A percentile compares a stretch with the other conserved stretches of the same genome.
These are phyloP conservation scores for Deroptyus accipitrinus DNA, from an alignment of 2,113 vertebrate genomes.

Conservation along the genomic window DNA sequence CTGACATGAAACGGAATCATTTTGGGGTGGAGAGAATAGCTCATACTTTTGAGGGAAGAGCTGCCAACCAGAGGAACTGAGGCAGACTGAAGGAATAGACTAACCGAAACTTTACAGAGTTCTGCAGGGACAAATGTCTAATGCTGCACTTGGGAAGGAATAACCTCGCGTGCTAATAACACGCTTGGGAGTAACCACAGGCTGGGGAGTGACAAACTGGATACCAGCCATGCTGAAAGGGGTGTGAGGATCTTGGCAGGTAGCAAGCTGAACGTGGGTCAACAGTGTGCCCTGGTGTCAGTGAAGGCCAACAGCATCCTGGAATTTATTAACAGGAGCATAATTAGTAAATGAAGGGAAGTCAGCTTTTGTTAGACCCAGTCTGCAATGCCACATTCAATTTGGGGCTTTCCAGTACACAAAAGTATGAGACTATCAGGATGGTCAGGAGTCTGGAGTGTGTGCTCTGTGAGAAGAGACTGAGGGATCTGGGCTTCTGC, in stretches of 20 bases:
- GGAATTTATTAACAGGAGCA: not conserved
- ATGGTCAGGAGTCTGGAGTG: not conserved
- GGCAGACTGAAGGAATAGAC: not conserved
- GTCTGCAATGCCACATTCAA: not conserved
- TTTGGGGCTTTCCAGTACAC: not conserved
- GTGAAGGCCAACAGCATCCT: not conserved
- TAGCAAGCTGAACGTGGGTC: not conserved
- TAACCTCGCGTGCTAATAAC: not conserved
- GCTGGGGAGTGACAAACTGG: not conserved
- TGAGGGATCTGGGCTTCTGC: not conserved
- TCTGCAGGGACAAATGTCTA: not conserved
- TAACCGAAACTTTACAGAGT: not conserved
- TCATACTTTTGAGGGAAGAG: not conserved
- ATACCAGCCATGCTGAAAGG: not conserved
- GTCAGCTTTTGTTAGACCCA: not conserved
- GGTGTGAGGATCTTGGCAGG: not conserved
- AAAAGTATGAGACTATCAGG: not conserved
- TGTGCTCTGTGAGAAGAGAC: not conserved
- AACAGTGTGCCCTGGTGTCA: not conserved
- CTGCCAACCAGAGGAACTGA: not conserved
- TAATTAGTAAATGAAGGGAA: not conserved
- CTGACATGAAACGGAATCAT: not conserved
- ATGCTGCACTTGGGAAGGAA: not conserved
- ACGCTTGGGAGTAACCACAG: not conserved
- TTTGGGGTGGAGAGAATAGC: not conserved